Percentiles rank a stretch among this genome's conserved stretches.
These are phyloP conservation scores for Cliona cf. orientalis DNA, from an alignment of 37 sponge, comb jelly and placozoan species.

Conservation along the genomic window DNA sequence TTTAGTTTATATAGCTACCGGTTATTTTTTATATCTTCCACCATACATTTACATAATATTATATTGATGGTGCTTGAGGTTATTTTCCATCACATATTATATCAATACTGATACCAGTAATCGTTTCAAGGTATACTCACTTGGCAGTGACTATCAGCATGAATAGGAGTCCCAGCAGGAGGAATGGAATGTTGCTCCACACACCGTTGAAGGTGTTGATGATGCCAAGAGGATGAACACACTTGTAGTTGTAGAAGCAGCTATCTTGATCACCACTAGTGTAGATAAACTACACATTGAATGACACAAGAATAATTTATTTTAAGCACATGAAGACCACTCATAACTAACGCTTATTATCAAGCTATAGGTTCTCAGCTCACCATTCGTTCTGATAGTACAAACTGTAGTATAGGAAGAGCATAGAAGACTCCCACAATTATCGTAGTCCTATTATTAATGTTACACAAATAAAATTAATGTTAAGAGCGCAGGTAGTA, in stretches of 20 bases:
- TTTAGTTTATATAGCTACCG: too few species aligned
- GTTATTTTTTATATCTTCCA: too few species aligned
- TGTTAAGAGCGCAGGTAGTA: too few species aligned
- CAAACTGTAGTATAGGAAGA: slow-evolving; percentile 80
- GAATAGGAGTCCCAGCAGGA: slow-evolving; percentile 81
- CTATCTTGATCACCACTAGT: slow-evolving; percentile 88
- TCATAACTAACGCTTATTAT: too few species aligned
- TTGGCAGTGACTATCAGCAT: slow-evolving; percentile 45
- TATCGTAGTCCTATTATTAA: slow-evolving; percentile 65
- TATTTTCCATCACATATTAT: too few species aligned
- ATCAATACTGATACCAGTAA: too few species aligned
- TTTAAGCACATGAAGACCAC: too few species aligned
- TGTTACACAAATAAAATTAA: too few species aligned
- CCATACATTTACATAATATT: too few species aligned
- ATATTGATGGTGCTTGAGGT: too few species aligned
- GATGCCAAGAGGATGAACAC: slow-evolving; percentile 78
- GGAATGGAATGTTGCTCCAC: slow-evolving; percentile 92
- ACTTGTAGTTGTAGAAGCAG: slow-evolving; percentile 96
- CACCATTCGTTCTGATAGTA: slow-evolving; percentile 68
- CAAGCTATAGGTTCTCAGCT: too few species aligned
- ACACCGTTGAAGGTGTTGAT: slow-evolving; percentile 77
- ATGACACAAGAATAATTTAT: too few species aligned
- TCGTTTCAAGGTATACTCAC: slow-evolving; percentile 2
- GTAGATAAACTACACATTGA: slow-evolving; percentile 49
- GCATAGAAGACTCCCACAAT: slow-evolving; percentile 81